phyloP scores from a whole-genome alignment of 1,140 invertebrate genomes.

The Rhagoletis zephyria region DNA sequence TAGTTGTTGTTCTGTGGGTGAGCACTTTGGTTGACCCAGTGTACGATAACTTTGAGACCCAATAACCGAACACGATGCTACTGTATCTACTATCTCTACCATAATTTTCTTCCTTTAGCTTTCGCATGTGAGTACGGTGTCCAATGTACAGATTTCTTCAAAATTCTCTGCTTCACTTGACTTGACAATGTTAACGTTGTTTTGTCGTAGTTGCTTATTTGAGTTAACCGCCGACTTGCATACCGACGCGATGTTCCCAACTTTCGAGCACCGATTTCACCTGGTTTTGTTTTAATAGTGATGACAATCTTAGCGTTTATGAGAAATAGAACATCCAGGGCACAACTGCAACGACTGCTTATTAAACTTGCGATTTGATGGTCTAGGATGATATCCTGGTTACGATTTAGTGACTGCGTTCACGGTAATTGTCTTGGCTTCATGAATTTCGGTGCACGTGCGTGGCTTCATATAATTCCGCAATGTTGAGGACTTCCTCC shows the following conservation, averaged over 20 bases:
- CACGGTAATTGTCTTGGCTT: background rate
- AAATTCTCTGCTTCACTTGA: background rate
- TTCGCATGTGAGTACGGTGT: background rate
- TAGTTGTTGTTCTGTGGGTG: background rate
- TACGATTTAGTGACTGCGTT: background rate
- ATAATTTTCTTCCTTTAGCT: background rate
- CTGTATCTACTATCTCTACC: conserved; percentile 7
- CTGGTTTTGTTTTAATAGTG: background rate
- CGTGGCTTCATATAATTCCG: background rate
- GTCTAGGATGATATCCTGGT: background rate
- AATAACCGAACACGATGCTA: background rate
- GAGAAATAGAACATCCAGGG: background rate
- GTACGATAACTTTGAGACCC: no score
- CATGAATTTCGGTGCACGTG: background rate
- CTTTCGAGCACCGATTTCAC: background rate
- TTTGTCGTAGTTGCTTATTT: background rate
- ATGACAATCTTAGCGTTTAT: no score
- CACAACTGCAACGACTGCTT: background rate
- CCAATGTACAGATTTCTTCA: background rate
- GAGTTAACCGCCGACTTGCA: background rate
- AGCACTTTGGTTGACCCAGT: no score
- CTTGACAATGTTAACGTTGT: background rate
- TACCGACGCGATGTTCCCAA: background rate
- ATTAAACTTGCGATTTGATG: background rate
- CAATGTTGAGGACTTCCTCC: conserved; percentile 18